Conservation (phyloP, 2,888 invertebrate species). For the Polyommatus iphigenia region DNA sequence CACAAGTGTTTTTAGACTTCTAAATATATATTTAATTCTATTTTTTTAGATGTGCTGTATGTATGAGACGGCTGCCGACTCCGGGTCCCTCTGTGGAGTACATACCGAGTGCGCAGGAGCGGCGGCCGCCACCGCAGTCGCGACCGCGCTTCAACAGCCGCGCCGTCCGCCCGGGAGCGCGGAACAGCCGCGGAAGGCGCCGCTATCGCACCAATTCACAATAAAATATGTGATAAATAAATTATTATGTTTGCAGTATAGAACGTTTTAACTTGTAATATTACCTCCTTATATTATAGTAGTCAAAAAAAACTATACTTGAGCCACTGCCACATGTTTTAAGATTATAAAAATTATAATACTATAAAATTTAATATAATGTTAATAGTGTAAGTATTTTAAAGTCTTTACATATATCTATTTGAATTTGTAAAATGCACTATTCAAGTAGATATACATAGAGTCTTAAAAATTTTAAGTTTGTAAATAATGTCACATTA, state of each 20-base stretch:
- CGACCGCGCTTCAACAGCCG: background rate
- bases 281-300: background rate
- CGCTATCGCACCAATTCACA: background rate
- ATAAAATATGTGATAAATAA: background rate
- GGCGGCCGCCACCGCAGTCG: slow-evolving; percentile 41
- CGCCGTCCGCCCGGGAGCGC: background rate
- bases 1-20: background rate
- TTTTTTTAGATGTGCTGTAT: slow-evolving; percentile 64
- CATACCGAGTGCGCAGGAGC: slow-evolving; percentile 61
- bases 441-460: background rate
- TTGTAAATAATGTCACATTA: slow-evolving; percentile 13
- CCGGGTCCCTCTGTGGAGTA: slow-evolving; percentile 54
- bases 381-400: slow-evolving; percentile 16
- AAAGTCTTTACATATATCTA: background rate
- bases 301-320: background rate
- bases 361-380: slow-evolving; percentile 2
- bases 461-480: slow-evolving; percentile 5
- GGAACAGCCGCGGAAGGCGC: slow-evolving; percentile 25
- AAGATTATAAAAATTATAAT: background rate
- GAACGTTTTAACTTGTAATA: background rate
- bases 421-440: background rate
- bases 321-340: slow-evolving; percentile 5
- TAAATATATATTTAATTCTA: background rate
- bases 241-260: background rate
- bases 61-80: slow-evolving; percentile 59